Evolutionary conservation across 2,113 vertebrate species (phyloP).

Genomic region (Rhipidura dahli): DNA sequence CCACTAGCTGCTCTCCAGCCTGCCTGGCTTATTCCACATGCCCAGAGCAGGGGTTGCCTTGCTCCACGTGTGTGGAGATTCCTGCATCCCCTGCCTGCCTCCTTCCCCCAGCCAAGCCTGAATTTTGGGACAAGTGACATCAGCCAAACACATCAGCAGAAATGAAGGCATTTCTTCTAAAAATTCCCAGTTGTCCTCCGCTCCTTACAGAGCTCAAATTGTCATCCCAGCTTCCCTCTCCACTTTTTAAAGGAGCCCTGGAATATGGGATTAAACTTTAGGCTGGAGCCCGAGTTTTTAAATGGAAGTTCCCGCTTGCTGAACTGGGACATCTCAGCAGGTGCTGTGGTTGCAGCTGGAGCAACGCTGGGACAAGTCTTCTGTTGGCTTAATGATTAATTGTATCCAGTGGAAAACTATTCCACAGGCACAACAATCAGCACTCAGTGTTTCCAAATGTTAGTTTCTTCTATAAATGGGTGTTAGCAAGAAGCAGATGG

Average conservation of each 20-base stretch:
- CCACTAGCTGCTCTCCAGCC: background rate
- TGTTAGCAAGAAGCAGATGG: slow-evolving; percentile 61
- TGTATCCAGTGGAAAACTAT: slow-evolving; percentile 1
- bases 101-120: background rate
- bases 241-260: fast-evolving
- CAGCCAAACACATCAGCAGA: background rate
- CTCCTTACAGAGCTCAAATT: background rate
- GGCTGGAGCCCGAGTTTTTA: background rate
- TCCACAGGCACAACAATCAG: slow-evolving; percentile 26
- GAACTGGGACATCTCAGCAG: background rate
- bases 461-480: slow-evolving; percentile 48
- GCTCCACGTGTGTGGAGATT: fast-evolving
- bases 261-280: background rate
- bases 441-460: slow-evolving; percentile 52
- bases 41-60: background rate
- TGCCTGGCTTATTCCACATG: background rate
- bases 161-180: background rate
- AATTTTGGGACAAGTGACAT: background rate
- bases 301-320: background rate
- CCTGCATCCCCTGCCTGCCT: background rate
- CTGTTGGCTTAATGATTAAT: slow-evolving; percentile 37
- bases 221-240: background rate
- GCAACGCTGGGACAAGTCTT: background rate
- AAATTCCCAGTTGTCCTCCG: background rate
- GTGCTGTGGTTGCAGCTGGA: background rate